Percentiles rank a stretch among this genome's conserved stretches.
Conservation (phyloP, 2,797 vertebrate genomes). For the Neopelma chrysocephalum region DNA sequence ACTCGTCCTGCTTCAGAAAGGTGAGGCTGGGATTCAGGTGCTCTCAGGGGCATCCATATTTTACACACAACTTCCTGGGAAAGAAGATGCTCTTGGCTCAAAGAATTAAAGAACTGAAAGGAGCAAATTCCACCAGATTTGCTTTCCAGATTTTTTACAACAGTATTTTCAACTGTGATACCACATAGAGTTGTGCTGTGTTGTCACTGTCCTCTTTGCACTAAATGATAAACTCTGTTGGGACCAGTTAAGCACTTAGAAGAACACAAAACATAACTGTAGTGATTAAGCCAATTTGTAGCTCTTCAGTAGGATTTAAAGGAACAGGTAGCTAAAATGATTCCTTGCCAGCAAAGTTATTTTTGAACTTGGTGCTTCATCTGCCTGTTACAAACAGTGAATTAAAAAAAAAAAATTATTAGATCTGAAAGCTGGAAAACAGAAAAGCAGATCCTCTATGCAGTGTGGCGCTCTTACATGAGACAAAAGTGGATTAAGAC, state of each 20-base stretch:
- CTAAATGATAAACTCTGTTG: not conserved
- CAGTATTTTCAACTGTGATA: not conserved
- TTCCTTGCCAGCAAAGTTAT: not conserved
- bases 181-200: not conserved
- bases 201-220: not conserved
- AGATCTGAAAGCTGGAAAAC: not conserved
- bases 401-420: not conserved
- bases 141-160: not conserved
- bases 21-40: rapidly evolving
- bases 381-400: not conserved
- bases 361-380: not conserved
- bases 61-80: not conserved
- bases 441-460: not conserved
- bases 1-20: rapidly evolving
- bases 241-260: rapidly evolving
- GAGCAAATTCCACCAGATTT: not conserved
- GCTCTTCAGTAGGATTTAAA: not conserved
- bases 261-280: not conserved
- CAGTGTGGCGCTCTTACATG: not conserved
- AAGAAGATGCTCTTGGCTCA: not conserved
- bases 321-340: not conserved
- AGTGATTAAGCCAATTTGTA: not conserved
- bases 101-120: not conserved
- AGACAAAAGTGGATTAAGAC: not conserved
- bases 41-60: rapidly evolving